These are phyloP conservation scores for Cathartes aura DNA, from an alignment of 2,113 vertebrate genomes.

Conservation along the genomic window DNA sequence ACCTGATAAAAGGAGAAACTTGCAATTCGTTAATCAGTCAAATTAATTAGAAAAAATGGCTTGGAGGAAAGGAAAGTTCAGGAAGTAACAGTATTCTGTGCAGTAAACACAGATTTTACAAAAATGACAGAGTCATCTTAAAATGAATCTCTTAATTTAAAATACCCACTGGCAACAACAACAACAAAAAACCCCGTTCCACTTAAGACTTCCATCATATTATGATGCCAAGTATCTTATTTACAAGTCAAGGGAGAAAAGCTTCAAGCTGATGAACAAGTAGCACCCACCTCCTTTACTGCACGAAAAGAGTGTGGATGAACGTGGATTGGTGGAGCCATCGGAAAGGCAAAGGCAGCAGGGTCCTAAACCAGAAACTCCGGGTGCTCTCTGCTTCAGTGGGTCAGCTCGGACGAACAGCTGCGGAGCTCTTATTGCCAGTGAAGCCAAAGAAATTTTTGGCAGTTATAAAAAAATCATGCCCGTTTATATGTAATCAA, in stretches of 20 bases:
- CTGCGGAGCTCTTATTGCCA: constrained; percentile 33
- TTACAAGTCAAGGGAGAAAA: background rate
- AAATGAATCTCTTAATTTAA: background rate
- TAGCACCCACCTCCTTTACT: background rate
- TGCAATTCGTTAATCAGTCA: background rate
- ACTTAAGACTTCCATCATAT: accelerated
- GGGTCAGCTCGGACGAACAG: background rate
- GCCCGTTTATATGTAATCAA: background rate
- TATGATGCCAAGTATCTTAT: background rate
- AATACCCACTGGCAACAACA: background rate
- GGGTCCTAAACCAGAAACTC: background rate
- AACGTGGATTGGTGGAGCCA: accelerated
- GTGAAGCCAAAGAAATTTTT: background rate
- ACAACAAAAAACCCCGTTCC: background rate
- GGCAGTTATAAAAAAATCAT: background rate
- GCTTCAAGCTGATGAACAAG: background rate
- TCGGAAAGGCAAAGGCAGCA: background rate
- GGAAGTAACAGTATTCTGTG: background rate
- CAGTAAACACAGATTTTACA: background rate
- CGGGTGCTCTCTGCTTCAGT: background rate
- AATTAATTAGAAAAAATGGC: background rate
- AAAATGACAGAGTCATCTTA: background rate
- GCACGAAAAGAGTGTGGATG: background rate
- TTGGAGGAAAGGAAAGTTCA: background rate
- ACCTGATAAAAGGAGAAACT: background rate